Evolutionary conservation across 2,888 invertebrate genomes (phyloP), one percentile per base, ranked within the genome.

Genomic region (Ectropis crepuscularia): DNA sequence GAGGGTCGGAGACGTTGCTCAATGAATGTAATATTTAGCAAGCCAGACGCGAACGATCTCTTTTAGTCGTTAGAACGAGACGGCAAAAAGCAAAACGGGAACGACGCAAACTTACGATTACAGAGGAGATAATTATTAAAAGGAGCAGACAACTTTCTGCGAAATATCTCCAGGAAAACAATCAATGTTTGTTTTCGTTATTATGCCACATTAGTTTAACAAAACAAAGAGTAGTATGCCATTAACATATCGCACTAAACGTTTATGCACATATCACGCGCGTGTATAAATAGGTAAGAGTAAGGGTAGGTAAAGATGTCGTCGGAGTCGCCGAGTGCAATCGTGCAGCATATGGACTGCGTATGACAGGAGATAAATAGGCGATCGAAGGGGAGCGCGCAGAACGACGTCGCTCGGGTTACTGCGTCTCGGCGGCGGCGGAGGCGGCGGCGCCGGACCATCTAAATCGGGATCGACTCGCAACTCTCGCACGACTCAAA

Each of bases 401-500:
- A 87, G 85, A 87, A 86, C 87, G 84, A 87, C 86, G 89, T 86
- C 88, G 88, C 87, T 86, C 92, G 87, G 88, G 88, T 85, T 85
- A 92, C 90, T 92, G 91, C 90, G 90, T 86, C 88, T 88, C 85
- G 86, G 84, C 89, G 86, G 83, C 84, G 83, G 82, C 82, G 87
- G 82, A 82, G 88, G 86, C 84, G 88, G 83, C 92, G 92, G 83
- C 88, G 88, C 91, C 90, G 87, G 90, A 86, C 86, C 89, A 90
- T 89, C 92, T 92, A 92, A 92, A 90, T 92, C 91, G 91, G 92
- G 92, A 92, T 87, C 89, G 89, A 87, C 89, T 90, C 87, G 85
- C 89, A 85, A 90, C 85, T 90, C 92, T 89, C 91, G 86, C 88
- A 82, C 91, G 89, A 88, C 90, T 92, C 90, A 92, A 92, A 92